Conservation (phyloP, 1,140 invertebrate genomes). For the Probaryconus sp. region DNA sequence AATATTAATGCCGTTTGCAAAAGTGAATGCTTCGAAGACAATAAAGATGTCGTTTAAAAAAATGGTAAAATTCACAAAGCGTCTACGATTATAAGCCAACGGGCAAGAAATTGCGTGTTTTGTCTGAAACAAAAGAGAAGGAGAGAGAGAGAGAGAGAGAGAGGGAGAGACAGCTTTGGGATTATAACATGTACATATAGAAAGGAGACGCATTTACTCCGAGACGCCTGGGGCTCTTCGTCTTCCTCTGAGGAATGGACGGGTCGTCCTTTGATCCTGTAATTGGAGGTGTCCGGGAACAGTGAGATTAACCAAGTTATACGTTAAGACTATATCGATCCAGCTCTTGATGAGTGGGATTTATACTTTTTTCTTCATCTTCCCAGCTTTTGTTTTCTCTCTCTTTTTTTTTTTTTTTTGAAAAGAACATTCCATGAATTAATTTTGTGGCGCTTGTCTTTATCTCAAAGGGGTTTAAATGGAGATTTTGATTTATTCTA, state of each 20-base stretch:
- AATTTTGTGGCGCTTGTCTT: background rate
- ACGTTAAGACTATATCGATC: conserved; percentile 49
- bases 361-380: conserved; percentile 17
- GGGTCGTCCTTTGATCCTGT: conserved; percentile 67
- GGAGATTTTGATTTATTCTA: conserved; percentile 5
- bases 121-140: conserved; percentile 42
- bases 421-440: conserved; percentile 24
- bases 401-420: conserved; percentile 7
- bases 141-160: conserved; percentile 42
- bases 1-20: background rate
- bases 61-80: conserved; percentile 57
- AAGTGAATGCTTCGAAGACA: conserved; percentile 1
- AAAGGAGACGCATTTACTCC: conserved; percentile 43
- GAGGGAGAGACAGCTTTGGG: conserved; percentile 31
- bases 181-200: conserved; percentile 36
- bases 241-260: conserved; percentile 59
- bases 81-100: conserved; percentile 58
- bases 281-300: conserved; percentile 67
- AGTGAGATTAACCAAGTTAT: conserved; percentile 60
- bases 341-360: conserved; percentile 31
- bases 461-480: conserved; percentile 17
- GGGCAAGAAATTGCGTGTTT: conserved; percentile 60
- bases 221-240: conserved; percentile 50
- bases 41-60: conserved; percentile 37
- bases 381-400: background rate